phyloP scores from a whole-genome alignment of 2,113 vertebrate species.

The Tenebrosternarchus preto region DNA sequence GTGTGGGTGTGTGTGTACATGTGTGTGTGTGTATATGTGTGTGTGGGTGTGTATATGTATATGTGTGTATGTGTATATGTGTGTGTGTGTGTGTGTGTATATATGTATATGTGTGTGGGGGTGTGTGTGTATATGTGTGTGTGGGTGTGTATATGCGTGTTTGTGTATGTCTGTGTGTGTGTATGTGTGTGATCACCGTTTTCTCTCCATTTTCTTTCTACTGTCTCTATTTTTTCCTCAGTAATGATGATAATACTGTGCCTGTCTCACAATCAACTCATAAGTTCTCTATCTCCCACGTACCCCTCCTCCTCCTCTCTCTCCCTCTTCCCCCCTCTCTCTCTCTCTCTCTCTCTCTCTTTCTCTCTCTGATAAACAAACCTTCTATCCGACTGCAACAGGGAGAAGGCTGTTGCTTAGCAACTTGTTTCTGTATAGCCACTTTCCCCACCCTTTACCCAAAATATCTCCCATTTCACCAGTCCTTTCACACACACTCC shows the following conservation, averaged over 20 bases:
- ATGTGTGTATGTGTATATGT: too few relatives aligned
- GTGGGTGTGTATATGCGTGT: neutral
- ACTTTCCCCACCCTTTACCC: slow-evolving; percentile 7
- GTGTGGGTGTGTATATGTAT: too few relatives aligned
- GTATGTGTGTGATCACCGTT: slow-evolving; percentile 9
- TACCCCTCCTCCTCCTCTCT: too few relatives aligned
- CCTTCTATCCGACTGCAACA: slow-evolving; percentile 42
- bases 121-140: too few relatives aligned
- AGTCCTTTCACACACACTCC: neutral
- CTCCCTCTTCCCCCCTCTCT: slow-evolving; percentile 35
- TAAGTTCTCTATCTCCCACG: neutral
- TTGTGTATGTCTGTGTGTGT: neutral
- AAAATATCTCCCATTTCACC: slow-evolving; percentile 5
- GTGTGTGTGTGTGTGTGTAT: too few relatives aligned
- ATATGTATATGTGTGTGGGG: too few relatives aligned
- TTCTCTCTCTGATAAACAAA: slow-evolving; percentile 42
- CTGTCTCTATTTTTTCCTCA: neutral
- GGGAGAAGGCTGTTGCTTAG: slow-evolving; percentile 63
- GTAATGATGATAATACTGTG: neutral
- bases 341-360: slow-evolving; percentile 24
- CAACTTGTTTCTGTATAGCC: slow-evolving; percentile 62
- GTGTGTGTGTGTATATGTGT: too few relatives aligned
- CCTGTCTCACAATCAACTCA: slow-evolving; percentile 35
- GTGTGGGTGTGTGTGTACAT: too few relatives aligned
- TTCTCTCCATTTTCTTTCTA: neutral